These are phyloP conservation scores for Hypsibius dujardini DNA, from an alignment of 1,140 invertebrate genomes.

Conservation along the genomic window DNA sequence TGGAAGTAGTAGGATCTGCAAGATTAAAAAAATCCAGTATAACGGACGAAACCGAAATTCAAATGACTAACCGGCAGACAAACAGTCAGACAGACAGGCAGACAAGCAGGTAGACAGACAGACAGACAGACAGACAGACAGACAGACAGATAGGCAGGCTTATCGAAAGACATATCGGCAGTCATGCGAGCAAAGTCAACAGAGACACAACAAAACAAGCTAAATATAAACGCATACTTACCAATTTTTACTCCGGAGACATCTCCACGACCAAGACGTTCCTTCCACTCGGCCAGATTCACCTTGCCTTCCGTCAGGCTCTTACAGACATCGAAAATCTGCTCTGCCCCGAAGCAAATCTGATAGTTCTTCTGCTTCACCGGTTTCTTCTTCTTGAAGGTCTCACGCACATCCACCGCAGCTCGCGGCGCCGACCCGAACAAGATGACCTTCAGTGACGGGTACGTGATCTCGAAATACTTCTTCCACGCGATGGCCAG, in stretches of 20 bases:
- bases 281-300: conserved; percentile 6
- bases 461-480: conserved; percentile 54
- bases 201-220: background rate
- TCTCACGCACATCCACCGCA: background rate
- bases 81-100: background rate
- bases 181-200: background rate
- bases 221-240: background rate
- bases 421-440: conserved; percentile 48
- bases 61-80: background rate
- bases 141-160: too few species aligned
- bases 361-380: too few species aligned
- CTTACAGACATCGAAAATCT: conserved; percentile 3
- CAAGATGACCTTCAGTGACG: conserved; percentile 52
- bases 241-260: background rate
- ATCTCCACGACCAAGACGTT: background rate
- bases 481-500: conserved; percentile 70
- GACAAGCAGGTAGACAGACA: too few species aligned
- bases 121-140: too few species aligned
- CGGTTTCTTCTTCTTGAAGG: too few species aligned
- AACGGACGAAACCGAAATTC: background rate
- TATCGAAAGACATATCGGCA: background rate
- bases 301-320: conserved; percentile 11
- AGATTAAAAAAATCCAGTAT: background rate
- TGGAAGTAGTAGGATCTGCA: background rate
- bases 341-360: too few species aligned